Percentiles rank a stretch among this genome's conserved stretches.
Conservation (phyloP, 2,797 vertebrate genomes). For the Spizella passerina region DNA sequence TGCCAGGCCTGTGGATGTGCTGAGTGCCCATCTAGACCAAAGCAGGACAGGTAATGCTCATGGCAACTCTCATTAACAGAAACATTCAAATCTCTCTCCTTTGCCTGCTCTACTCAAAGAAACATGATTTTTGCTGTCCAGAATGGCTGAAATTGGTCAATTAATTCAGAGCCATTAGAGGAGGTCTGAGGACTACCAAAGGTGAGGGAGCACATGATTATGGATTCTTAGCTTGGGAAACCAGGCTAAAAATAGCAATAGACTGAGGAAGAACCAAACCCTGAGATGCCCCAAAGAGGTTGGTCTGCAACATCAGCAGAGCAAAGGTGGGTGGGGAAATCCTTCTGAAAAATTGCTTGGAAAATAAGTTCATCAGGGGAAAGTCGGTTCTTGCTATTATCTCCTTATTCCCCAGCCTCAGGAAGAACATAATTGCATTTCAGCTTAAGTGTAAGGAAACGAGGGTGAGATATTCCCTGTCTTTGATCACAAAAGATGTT, state of each 20-base stretch:
- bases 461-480: background rate
- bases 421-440: conserved; percentile 49
- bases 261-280: background rate
- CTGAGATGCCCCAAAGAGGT: background rate
- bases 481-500: conserved; percentile 2
- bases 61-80: background rate
- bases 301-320: background rate
- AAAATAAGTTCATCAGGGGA: background rate
- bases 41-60: background rate
- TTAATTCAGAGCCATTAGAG: background rate
- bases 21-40: background rate
- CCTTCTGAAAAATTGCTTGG: background rate
- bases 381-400: background rate
- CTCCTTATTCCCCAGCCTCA: background rate
- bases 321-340: background rate
- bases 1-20: background rate
- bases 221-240: background rate
- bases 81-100: background rate
- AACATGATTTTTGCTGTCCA: background rate
- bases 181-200: background rate
- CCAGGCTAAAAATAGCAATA: background rate
- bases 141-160: background rate
- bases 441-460: background rate
- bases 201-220: background rate
- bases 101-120: background rate